A percentile compares a stretch with the other conserved stretches of the same genome.
Conservation (phyloP, 2,113 vertebrate genomes). For the Peromyscus leucopus region DNA sequence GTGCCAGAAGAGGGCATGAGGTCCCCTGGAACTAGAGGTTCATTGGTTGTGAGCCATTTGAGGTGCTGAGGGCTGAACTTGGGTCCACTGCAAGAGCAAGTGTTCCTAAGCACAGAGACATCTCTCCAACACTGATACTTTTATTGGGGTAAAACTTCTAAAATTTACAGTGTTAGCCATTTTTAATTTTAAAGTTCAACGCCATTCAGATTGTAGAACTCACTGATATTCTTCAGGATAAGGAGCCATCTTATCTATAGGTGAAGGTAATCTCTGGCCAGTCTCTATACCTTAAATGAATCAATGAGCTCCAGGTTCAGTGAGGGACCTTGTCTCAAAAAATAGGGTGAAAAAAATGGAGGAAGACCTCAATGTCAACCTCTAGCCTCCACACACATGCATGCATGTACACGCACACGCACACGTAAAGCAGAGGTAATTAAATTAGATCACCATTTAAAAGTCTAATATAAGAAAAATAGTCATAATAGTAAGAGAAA, state of each 20-base stretch:
- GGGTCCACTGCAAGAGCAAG: not conserved
- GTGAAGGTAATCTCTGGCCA: not conserved
- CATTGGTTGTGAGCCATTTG: not conserved
- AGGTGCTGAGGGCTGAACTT: not conserved
- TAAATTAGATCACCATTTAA: conserved; percentile 25
- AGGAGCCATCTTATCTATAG: not conserved
- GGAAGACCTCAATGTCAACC: too few relatives aligned
- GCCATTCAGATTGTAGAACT: not conserved
- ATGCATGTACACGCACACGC: not conserved
- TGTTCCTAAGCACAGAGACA: not conserved
- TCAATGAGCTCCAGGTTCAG: not conserved
- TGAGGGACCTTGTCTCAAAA: not conserved
- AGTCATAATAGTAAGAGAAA: conserved; percentile 21
- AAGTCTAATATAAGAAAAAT: not conserved
- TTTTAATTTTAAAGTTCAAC: conserved; percentile 12
- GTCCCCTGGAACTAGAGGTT: not conserved
- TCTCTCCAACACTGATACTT: not conserved
- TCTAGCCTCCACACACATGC: not conserved
- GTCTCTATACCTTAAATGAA: not conserved
- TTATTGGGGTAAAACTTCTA: not conserved
- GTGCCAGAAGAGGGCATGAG: not conserved
- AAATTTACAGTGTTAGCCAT: not conserved
- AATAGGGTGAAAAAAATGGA: not conserved
- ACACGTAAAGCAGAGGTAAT: not conserved
- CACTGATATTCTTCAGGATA: not conserved